phyloP scores from a whole-genome alignment of 2,113 vertebrate genomes.

The Steatornis caripensis region DNA sequence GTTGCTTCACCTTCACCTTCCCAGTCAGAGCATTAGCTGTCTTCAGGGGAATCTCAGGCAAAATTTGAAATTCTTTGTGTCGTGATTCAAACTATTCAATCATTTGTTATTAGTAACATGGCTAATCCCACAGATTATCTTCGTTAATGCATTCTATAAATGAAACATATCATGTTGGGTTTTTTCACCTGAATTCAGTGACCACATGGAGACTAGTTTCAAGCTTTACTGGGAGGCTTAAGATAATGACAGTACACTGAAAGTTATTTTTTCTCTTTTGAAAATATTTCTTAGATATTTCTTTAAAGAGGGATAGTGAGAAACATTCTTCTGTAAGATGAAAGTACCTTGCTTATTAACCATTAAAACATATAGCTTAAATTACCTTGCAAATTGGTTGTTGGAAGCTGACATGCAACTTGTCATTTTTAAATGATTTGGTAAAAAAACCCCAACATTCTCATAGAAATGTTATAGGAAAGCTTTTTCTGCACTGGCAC shows the following conservation, averaged over 20 bases:
- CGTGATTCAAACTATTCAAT: neutral
- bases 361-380: neutral
- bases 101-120: neutral
- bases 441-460: slow-evolving; percentile 14
- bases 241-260: neutral
- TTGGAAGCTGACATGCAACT: neutral
- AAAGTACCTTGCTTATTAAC: neutral
- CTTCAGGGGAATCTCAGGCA: neutral
- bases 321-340: neutral
- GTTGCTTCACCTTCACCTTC: neutral
- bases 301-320: neutral
- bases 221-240: neutral
- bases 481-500: neutral
- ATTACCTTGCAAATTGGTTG: neutral
- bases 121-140: neutral
- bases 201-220: neutral
- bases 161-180: neutral
- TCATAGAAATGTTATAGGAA: neutral
- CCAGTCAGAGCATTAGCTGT: neutral
- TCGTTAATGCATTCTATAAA: neutral
- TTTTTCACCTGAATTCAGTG: neutral
- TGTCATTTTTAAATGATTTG: neutral
- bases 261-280: neutral
- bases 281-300: neutral
- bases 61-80: neutral